Evolutionary conservation across 2,797 vertebrate species (phyloP).

Genomic region (Sebastes itinus): DNA sequence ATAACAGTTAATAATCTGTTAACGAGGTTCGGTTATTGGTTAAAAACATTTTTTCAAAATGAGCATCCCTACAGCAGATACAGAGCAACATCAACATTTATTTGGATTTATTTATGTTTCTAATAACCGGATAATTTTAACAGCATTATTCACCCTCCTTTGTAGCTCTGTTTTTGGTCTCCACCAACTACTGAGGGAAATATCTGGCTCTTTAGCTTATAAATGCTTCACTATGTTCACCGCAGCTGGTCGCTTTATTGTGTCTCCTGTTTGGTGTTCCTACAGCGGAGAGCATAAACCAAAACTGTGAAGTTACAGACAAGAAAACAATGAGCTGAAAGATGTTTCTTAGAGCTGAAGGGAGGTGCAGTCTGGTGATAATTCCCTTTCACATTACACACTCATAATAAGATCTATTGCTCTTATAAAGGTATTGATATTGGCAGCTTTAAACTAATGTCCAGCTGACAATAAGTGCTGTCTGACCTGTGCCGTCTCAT

Average conservation of each 20-base stretch:
- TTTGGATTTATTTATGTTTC: not conserved
- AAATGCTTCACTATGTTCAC: not conserved
- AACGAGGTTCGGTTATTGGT: no score
- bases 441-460: conserved; percentile 8
- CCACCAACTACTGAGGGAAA: not conserved
- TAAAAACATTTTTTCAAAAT: no score
- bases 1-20: no score
- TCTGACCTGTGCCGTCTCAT: not conserved
- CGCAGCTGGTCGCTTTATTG: not conserved
- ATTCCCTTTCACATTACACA: not conserved
- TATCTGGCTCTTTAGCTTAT: not conserved
- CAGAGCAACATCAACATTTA: not conserved
- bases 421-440: conserved; percentile 13
- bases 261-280: not conserved
- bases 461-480: conserved; percentile 22
- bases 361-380: not conserved
- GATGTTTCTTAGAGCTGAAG: not conserved
- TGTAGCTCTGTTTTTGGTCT: not conserved
- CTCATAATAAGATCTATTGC: not conserved
- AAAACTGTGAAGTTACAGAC: not conserved
- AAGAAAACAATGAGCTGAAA: not conserved
- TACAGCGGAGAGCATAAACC: not conserved
- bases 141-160: not conserved
- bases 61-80: not conserved
- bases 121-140: not conserved